Conservation (phyloP, 1,140 invertebrate genomes). For the Diabrotica virgifera region DNA sequence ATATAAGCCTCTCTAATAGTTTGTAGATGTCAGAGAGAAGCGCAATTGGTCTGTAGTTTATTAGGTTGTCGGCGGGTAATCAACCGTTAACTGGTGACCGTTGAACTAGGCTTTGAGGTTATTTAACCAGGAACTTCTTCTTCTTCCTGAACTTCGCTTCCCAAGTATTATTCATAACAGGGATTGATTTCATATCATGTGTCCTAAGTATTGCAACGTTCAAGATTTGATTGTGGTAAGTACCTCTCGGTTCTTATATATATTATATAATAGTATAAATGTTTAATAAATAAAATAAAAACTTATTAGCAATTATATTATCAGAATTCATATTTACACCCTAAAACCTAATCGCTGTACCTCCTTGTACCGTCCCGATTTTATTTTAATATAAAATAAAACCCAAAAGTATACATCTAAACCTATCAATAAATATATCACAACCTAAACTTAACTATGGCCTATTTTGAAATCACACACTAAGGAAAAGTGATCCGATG, state of each 20-base stretch:
- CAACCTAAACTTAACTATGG: neutral
- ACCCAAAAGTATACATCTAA: neutral
- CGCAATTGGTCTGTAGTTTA: too few relatives aligned
- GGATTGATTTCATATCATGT: too few relatives aligned
- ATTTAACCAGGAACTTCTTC: too few relatives aligned
- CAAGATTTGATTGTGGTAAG: neutral
- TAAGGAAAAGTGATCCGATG: conserved; percentile 78
- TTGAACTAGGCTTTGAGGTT: too few relatives aligned
- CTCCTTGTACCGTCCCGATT: neutral
- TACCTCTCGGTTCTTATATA: neutral
- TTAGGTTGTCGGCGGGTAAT: too few relatives aligned
- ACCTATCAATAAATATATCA: conserved; percentile 7
- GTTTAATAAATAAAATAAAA: neutral
- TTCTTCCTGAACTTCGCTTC: too few relatives aligned
- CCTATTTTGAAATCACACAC: conserved; percentile 61
- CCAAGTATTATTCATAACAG: too few relatives aligned
- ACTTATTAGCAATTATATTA: neutral
- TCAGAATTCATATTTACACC: neutral
- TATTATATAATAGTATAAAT: neutral
- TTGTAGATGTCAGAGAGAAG: too few relatives aligned
- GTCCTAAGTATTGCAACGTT: too few relatives aligned
- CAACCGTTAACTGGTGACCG: too few relatives aligned
- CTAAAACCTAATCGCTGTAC: neutral
- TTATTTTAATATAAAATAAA: conserved; percentile 3
- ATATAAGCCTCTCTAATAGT: too few relatives aligned